Base-by-base conservation (phyloP, 2,113 vertebrate species). In the Reinhardtius hippoglossoides region DNA sequence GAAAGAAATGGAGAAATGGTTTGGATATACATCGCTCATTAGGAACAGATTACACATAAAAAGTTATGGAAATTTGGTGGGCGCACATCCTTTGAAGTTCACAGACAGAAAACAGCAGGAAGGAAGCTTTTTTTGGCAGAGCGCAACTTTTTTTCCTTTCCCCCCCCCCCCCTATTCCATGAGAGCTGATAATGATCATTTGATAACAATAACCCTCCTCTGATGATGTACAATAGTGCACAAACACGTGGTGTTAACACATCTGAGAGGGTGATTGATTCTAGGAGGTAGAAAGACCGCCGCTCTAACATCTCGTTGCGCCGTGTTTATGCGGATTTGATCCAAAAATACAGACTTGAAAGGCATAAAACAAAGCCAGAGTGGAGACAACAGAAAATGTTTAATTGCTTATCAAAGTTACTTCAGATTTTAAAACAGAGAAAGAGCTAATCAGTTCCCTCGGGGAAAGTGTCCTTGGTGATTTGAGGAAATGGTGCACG, bases 361-460 rank as follows among this genome's bases (percentile, higher is more conserved):
- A 92, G 89, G 77, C 84, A 83, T 69, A 50, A 88, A 88, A 87
- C 85, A 91, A 88, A 89, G 82, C 67, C 76, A 71, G 87, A 85
- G 84, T 68, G 76, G 76, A 91, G 81, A 92, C 87, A 93, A 93
- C 76, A 85, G 84, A 89, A 93, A 91, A 90, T 90, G 79, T 93
- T 93, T 93, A 94, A 94, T 94, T 94, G 91, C 91, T 94, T 93
- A 94, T 94, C 94, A 95, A 95, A 94, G 94, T 94, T 91, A 67
- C 82, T 92, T 92, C 84, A 89, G 83, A 92, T 88, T 92, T 88
- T 85, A 81, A 89, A 87, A 89, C 78, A 69, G 74, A 82, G 78
- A 83, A 72, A 81, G 80, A 91, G 86, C 87, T 94, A 94, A 94
- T 93, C 91, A 92, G 90, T 90, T 91, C 93, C 93, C 93, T 66